A percentile compares a stretch with the other conserved stretches of the same genome.
These are phyloP conservation scores for Danio aesculapii DNA, from an alignment of 2,797 vertebrate species.

Conservation along the genomic window DNA sequence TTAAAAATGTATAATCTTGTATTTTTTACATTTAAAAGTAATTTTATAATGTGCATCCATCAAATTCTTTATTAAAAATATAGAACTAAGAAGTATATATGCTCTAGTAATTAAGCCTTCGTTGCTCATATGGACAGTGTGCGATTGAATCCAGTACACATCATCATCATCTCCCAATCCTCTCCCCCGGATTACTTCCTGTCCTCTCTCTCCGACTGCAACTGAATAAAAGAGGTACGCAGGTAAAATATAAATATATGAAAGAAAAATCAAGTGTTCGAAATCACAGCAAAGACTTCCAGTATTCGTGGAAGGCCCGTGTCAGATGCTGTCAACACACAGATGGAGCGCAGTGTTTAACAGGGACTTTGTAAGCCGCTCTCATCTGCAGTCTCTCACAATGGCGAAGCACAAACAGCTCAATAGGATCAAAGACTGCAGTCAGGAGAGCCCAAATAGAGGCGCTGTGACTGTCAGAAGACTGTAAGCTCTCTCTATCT, in stretches of 20 bases:
- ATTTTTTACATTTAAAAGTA: too few relatives aligned
- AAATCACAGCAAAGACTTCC: conserved; percentile 42
- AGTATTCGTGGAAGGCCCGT: conserved; percentile 14
- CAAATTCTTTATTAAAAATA: too few relatives aligned
- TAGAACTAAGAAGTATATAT: too few relatives aligned
- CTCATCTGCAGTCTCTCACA: conserved; percentile 45
- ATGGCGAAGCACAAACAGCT: conserved; percentile 37
- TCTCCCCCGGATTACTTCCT: too few relatives aligned
- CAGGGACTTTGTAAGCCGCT: conserved; percentile 45
- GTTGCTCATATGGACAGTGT: background rate
- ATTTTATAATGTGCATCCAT: too few relatives aligned
- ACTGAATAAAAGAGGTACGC: background rate
- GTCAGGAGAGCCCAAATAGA: conserved; percentile 41
- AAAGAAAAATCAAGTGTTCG: conserved; percentile 58
- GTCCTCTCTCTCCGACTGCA: background rate
- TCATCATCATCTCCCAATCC: background rate
- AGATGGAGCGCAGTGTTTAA: conserved; percentile 39
- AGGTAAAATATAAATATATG: conserved; percentile 44
- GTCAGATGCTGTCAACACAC: conserved; percentile 36
- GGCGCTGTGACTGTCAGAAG: conserved; percentile 15
- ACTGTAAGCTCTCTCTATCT: conserved; percentile 5
- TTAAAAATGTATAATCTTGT: too few relatives aligned
- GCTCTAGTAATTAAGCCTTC: background rate
- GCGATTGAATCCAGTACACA: background rate
- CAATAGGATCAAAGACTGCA: conserved; percentile 47